Evolutionary conservation across 2,888 invertebrate genomes (phyloP).

Genomic region (Limnephilus marmoratus): DNA sequence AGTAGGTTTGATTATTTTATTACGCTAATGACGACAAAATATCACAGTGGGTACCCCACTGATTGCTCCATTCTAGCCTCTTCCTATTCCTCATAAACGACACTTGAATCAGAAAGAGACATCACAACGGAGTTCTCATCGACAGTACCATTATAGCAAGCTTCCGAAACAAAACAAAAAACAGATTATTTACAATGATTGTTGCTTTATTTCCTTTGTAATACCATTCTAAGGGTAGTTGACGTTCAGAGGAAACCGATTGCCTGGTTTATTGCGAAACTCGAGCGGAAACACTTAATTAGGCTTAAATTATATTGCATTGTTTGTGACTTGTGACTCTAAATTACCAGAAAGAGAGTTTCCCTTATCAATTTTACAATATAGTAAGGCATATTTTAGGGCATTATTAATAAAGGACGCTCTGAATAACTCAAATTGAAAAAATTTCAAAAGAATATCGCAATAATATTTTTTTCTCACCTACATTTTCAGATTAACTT

Average conservation of each 20-base stretch:
- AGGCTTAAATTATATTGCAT: neutral
- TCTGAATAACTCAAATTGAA: neutral
- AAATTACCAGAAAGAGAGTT: neutral
- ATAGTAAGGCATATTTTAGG: neutral
- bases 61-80: neutral
- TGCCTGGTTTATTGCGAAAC: constrained; percentile 1
- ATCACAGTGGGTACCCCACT: neutral
- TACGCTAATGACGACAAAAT: neutral
- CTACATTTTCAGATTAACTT: neutral
- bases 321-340: neutral
- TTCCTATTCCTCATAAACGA: neutral
- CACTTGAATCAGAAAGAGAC: neutral
- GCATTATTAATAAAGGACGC: neutral
- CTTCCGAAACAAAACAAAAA: neutral
- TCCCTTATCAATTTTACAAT: neutral
- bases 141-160: neutral
- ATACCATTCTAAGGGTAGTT: neutral
- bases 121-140: neutral
- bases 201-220: neutral
- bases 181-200: neutral
- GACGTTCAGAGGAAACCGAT: neutral
- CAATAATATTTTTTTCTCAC: neutral
- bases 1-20: neutral
- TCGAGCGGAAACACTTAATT: neutral
- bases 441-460: neutral